Conservation (phyloP, 2,888 invertebrate genomes). For the Acronicta aceris region DNA sequence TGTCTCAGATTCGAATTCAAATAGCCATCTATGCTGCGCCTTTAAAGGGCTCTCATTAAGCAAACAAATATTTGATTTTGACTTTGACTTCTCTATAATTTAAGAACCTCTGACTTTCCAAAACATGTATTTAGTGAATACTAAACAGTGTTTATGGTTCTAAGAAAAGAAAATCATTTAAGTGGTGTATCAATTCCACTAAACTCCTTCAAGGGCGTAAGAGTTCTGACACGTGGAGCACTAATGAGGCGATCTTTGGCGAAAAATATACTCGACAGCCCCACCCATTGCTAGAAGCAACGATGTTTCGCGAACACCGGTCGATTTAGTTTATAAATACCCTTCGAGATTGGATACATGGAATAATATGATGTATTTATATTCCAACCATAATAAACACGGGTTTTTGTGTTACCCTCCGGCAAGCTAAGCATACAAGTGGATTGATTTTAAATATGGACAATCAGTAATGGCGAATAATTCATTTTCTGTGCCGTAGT, state of each 20-base stretch:
- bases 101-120: no score
- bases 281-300: conserved; percentile 17
- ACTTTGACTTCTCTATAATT: no score
- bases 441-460: conserved; percentile 14
- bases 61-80: no score
- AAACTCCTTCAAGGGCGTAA: not conserved
- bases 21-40: no score
- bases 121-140: no score
- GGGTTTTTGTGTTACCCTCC: conserved; percentile 6
- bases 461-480: conserved; percentile 2
- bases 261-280: conserved; percentile 21
- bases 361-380: conserved; percentile 40
- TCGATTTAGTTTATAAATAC: conserved; percentile 41
- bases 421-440: not conserved
- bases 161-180: no score
- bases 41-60: no score
- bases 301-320: conserved; percentile 17
- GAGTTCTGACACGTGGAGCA: not conserved
- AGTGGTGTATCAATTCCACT: not conserved
- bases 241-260: conserved; percentile 1
- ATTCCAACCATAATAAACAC: conserved; percentile 13
- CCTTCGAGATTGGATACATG: conserved; percentile 21
- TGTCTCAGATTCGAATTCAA: no score
- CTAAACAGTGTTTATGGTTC: no score
- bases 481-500: not conserved